Percentiles rank a stretch among this genome's conserved stretches.
Conservation (phyloP, 2,888 invertebrate genomes). For the Epirrita christyi region DNA sequence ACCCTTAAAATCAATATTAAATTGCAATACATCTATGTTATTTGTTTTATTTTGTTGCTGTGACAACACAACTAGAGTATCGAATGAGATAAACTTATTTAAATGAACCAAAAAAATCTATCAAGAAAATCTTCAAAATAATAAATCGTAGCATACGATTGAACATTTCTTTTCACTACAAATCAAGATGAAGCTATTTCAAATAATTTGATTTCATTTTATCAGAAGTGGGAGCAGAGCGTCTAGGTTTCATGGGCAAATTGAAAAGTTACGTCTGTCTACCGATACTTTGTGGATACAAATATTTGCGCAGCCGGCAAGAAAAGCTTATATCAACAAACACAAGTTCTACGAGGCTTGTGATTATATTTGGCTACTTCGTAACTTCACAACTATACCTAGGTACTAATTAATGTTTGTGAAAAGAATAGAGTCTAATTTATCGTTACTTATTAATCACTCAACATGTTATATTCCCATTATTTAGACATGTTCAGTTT, state of each 20-base stretch:
- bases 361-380: slow-evolving; percentile 12
- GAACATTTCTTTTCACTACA: slow-evolving; percentile 23
- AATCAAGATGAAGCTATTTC: slow-evolving; percentile 29
- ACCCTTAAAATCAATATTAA: too few relatives aligned
- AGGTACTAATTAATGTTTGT: too few relatives aligned
- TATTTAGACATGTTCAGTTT: too few relatives aligned
- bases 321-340: slow-evolving; percentile 19
- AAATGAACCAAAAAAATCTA: too few relatives aligned
- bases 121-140: too few relatives aligned
- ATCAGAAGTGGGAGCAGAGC: slow-evolving; percentile 15
- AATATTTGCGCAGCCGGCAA: slow-evolving; percentile 18
- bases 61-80: too few relatives aligned
- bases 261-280: slow-evolving; percentile 20
- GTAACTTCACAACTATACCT: not conserved
- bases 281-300: slow-evolving; percentile 22
- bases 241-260: slow-evolving; percentile 25
- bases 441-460: too few relatives aligned
- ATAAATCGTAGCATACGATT: slow-evolving; percentile 9
- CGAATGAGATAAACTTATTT: too few relatives aligned
- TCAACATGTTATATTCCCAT: too few relatives aligned
- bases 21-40: too few relatives aligned
- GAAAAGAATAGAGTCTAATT: not conserved
- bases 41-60: too few relatives aligned
- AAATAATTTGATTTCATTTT: slow-evolving; percentile 26
- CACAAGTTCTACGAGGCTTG: slow-evolving; percentile 3